Conservation (phyloP, 2,888 invertebrate genomes). For the Neria commutata region DNA sequence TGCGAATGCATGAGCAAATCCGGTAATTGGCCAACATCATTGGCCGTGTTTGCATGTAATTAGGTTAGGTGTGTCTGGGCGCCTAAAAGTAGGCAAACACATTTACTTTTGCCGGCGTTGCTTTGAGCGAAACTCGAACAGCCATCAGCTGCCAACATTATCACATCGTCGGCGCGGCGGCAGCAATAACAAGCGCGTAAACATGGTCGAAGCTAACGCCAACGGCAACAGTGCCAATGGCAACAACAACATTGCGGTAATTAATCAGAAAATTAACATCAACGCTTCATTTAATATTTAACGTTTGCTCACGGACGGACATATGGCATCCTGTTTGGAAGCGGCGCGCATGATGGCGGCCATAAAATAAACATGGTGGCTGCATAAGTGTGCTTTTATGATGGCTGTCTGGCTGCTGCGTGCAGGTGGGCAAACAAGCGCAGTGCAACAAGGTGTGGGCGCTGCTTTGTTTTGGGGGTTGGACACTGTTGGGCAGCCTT, state of each 20-base stretch:
- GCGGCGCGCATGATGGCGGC: constrained; percentile 34
- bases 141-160: constrained; percentile 5
- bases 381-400: constrained; percentile 35
- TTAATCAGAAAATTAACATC: constrained; percentile 63
- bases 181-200: constrained; percentile 21
- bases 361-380: constrained; percentile 35
- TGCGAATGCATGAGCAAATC: constrained; percentile 18
- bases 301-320: constrained; percentile 40
- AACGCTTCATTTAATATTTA: constrained; percentile 63
- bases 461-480: too few species aligned
- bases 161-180: neutral
- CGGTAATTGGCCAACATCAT: constrained; percentile 50
- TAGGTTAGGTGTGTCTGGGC: constrained; percentile 38
- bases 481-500: too few species aligned
- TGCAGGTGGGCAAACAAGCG: too few species aligned
- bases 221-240: constrained; percentile 6
- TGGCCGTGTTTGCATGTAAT: constrained; percentile 49
- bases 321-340: neutral
- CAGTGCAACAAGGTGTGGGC: too few species aligned
- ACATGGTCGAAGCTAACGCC: neutral
- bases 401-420: constrained; percentile 32
- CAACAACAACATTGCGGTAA: constrained; percentile 47
- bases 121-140: neutral
- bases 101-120: neutral
- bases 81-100: constrained; percentile 45